Evolutionary conservation across 2,888 invertebrate genomes (phyloP).

Genomic region (Creontiades dilutus): DNA sequence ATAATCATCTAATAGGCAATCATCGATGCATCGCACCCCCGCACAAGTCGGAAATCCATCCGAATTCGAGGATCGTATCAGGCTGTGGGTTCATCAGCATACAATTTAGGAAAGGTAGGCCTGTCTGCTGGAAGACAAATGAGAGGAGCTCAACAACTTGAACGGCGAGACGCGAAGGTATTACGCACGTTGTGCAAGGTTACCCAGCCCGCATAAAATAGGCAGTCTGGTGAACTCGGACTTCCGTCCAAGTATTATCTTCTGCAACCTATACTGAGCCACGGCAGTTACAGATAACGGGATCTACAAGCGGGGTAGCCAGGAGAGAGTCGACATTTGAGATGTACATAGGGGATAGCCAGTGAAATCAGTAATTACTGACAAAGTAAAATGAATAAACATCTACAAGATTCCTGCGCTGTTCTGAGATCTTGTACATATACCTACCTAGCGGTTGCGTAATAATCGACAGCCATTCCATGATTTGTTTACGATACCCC

Average conservation of each 20-base stretch:
- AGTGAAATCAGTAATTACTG: too few relatives aligned
- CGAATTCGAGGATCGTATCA: slow-evolving; percentile 31
- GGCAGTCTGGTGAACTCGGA: slow-evolving; percentile 26
- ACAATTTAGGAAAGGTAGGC: background rate
- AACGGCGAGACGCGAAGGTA: background rate
- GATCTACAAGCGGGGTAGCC: background rate
- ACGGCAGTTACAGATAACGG: background rate
- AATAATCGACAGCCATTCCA: too few relatives aligned
- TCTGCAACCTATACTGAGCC: background rate
- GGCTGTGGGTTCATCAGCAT: background rate
- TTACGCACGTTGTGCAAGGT: slow-evolving; percentile 28
- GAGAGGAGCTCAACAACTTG: background rate
- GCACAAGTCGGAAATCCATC: slow-evolving; percentile 2
- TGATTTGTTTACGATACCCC: too few relatives aligned
- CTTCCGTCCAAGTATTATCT: background rate
- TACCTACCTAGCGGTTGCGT: too few relatives aligned
- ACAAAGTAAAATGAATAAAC: too few relatives aligned
- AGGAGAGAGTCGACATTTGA: background rate
- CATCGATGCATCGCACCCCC: slow-evolving; percentile 23
- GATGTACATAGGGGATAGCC: too few relatives aligned
- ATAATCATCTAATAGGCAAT: background rate
- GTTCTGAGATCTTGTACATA: too few relatives aligned
- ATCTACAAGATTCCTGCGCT: too few relatives aligned
- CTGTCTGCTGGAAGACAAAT: slow-evolving; percentile 23
- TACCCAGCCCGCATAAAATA: slow-evolving; percentile 1